These are phyloP conservation scores for Myotis pilosus DNA, from an alignment of 2,797 vertebrate species.

Conservation along the genomic window DNA sequence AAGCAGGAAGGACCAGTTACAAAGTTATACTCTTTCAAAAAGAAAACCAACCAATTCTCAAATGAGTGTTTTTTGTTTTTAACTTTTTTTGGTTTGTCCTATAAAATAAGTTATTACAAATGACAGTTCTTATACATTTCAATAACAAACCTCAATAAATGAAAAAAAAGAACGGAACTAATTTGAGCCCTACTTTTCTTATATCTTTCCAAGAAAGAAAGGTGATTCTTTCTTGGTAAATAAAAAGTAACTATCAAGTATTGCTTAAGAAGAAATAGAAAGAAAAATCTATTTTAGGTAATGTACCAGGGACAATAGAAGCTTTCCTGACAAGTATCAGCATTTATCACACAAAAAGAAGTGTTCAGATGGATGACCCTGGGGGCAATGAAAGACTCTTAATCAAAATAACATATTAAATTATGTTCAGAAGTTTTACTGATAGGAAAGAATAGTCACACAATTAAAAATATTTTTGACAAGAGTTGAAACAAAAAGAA, in stretches of 20 bases:
- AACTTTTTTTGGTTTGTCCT: constrained; percentile 51
- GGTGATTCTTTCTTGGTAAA: constrained; percentile 22
- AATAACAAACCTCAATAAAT: constrained; percentile 64
- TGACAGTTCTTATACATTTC: constrained; percentile 58
- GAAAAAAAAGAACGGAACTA: constrained; percentile 33
- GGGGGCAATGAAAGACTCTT: constrained; percentile 51
- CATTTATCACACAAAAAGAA: constrained; percentile 51
- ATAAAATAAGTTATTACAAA: constrained; percentile 63
- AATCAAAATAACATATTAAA: constrained; percentile 65
- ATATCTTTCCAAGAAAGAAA: constrained; percentile 55
- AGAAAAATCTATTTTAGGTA: constrained; percentile 46
- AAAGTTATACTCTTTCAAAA: constrained; percentile 26
- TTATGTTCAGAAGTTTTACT: constrained; percentile 62
- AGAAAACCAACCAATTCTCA: constrained; percentile 53
- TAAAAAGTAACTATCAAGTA: constrained; percentile 56
- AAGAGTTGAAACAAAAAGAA: constrained; percentile 56
- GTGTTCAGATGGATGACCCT: constrained; percentile 49
- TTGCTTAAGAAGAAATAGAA: constrained; percentile 46
- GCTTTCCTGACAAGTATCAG: constrained; percentile 23
- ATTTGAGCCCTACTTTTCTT: constrained; percentile 61
- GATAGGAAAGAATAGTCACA: constrained; percentile 68
- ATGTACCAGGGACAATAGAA: constrained; percentile 40
- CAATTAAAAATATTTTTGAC: constrained; percentile 70
- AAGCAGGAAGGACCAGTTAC: background rate
- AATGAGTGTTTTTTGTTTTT: background rate